Base-by-base conservation (phyloP, 2,888 invertebrate genomes). In the Sepiola atlantica region DNA sequence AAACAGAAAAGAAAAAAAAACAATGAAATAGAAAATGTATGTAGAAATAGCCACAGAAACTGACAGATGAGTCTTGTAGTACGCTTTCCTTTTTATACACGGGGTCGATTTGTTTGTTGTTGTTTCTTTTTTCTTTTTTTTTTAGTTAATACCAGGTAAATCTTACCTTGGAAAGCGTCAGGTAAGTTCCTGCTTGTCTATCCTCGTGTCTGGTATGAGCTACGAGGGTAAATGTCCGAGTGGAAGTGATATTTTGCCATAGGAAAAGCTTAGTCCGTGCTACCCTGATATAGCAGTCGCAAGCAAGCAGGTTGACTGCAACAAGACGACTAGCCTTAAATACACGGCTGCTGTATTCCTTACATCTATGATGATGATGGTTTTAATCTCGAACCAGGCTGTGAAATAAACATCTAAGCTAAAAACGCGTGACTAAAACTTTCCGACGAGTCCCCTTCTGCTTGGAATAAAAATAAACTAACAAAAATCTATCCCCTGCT, bases 171-270 rank as follows among this genome's bases (percentile, higher is more conserved):
- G 55, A 92, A 32, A 32, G 45, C 54, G 55, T 45, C 92, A 55
- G 55, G 55, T 92, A 55, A 92, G 77, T n/a, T 92, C 92, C 92
- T 54, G 18, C 21, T 91, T 45, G 35, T 24, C 54, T 92, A 92
- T n/a, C 92, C 45, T 92, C 55, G 92, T 92, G 54, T 55, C 92
- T 92, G 92, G 77, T 4, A n/a, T n/a, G n/a, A 77, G 77, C n/a
- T 77, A 77, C 54, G 55, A 28, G 92, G 92, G 55, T 92, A 92
- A 92, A 92, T 92, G 92, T 92, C 92, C 92, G 92, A 55, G 54
- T 45, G 92, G n/a, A 14, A 55, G 20, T 45, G 54, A 54, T 55
- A 92, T 92, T 92, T n/a, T 92, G 92, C 92, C 92, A 92, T 92
- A 92, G 55, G 55, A 55, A 55, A 92, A 92, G 92, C 54, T n/a